Base-by-base conservation (phyloP, 2,888 invertebrate genomes). In the Melinaea marsaeus region DNA sequence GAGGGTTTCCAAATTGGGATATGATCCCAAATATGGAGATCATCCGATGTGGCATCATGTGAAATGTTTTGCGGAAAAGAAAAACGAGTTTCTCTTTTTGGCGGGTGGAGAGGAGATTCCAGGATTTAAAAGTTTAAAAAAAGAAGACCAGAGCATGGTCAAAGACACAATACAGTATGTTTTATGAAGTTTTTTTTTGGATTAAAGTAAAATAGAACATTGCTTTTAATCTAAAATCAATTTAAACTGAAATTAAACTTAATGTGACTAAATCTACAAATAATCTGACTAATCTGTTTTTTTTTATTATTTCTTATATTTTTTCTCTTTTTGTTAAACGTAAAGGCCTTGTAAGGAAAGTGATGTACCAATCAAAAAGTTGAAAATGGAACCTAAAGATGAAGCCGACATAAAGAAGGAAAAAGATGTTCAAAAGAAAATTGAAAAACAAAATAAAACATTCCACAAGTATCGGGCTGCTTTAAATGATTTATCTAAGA, bases 21-120 rank as follows among this genome's bases (percentile, higher is more conserved):
- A 91, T 84, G 96, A 97, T 0, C 93, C 92, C 75, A 94, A 94
- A 80, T 97, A 93, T 83, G 97, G 97, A 0, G 97, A 97, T 0
- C 93, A 95, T 75, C 94, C 96, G 63, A 88, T 94, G 60, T 99
- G 98, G 98, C 95, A 98, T 83, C 99, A 99, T 85, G 83, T 97
- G 2, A 95, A 95, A 65, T 99, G 99, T 80, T 99, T 99, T 88
- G 94, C 93, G 0, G 94, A 96, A 76, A 74, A 84, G 1, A 92
- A 97, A 48, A 91, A 92, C 32, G 94, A 95, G 7, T 83, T 98
- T 2, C 92, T 94, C 13, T 99, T 94, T 85, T 93, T 93, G 77
- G 95, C 93, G 47, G 87, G 91, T 11, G 97, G 95, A 0, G 93
- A 94, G 65, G 87, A 88, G 73, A 83, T 99, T 34, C 95, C 95